Percentiles rank a stretch among this genome's conserved stretches.
These are phyloP conservation scores for Tapera naevia DNA, from an alignment of 2,797 vertebrate species.

Conservation along the genomic window DNA sequence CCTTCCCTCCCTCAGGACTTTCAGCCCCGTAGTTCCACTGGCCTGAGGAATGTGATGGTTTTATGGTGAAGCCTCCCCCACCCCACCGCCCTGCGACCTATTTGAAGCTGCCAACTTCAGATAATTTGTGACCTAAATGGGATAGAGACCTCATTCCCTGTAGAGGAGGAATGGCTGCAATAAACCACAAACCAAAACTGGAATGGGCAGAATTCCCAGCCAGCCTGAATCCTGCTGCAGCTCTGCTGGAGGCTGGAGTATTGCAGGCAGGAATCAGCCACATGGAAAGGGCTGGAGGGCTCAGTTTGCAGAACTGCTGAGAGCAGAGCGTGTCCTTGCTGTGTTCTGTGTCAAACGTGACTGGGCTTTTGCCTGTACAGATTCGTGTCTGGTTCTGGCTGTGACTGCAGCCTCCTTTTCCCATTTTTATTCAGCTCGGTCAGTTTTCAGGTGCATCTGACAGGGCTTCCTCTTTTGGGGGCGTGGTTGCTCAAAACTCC, in stretches of 20 bases:
- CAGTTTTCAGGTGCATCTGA: background rate
- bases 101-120: background rate
- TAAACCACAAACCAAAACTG: background rate
- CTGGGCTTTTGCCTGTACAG: background rate
- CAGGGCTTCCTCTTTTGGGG: constrained; percentile 31
- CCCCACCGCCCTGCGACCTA: background rate
- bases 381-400: background rate
- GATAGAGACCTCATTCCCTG: background rate
- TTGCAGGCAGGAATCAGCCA: background rate
- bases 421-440: background rate
- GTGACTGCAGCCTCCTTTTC: constrained; percentile 34
- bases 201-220: background rate
- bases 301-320: background rate
- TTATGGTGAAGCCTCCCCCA: background rate
- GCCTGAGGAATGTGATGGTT: background rate
- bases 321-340: fast-evolving
- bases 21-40: background rate
- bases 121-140: background rate
- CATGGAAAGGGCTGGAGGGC: background rate
- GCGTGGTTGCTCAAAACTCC: background rate
- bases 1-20: background rate
- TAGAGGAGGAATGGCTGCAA: background rate
- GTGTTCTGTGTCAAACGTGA: background rate
- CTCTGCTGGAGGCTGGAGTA: background rate
- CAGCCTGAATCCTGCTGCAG: background rate